Evolutionary conservation across 1,140 invertebrate genomes (phyloP).

Genomic region (Cydia strobilella): DNA sequence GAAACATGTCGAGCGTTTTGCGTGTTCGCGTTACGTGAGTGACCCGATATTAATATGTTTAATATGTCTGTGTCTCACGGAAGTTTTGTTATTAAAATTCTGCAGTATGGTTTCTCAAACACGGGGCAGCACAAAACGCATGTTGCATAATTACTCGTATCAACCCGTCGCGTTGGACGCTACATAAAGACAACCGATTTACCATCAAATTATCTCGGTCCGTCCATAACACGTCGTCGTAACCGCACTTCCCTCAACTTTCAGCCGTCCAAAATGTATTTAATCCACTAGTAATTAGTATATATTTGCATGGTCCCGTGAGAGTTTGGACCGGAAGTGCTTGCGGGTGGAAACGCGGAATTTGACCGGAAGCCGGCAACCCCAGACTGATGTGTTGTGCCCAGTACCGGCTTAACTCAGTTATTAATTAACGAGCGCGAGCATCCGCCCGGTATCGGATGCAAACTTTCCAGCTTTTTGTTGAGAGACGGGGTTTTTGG

Average conservation of each 20-base stretch:
- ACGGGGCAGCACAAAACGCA: no score
- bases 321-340: conserved; percentile 30
- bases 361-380: conserved; percentile 26
- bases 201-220: not conserved
- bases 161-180: no score
- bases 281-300: conserved; percentile 5
- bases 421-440: conserved; percentile 29
- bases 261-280: conserved; percentile 25
- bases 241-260: not conserved
- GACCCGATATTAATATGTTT: no score
- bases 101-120: no score
- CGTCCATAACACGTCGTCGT: not conserved
- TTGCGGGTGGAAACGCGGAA: conserved; percentile 24
- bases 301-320: conserved; percentile 15
- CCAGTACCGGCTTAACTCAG: conserved; percentile 19
- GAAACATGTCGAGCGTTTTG: no score
- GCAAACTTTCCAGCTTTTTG: conserved; percentile 31
- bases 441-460: conserved; percentile 27
- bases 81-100: no score
- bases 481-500: conserved; percentile 5
- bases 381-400: conserved; percentile 30
- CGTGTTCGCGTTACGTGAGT: no score
- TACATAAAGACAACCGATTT: not conserved
- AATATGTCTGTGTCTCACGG: no score
- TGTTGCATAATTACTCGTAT: no score